A percentile compares a stretch with the other conserved stretches of the same genome.
These are phyloP conservation scores for Meloidogyne exigua DNA, from an alignment of 1,140 invertebrate genomes.

Conservation along the genomic window DNA sequence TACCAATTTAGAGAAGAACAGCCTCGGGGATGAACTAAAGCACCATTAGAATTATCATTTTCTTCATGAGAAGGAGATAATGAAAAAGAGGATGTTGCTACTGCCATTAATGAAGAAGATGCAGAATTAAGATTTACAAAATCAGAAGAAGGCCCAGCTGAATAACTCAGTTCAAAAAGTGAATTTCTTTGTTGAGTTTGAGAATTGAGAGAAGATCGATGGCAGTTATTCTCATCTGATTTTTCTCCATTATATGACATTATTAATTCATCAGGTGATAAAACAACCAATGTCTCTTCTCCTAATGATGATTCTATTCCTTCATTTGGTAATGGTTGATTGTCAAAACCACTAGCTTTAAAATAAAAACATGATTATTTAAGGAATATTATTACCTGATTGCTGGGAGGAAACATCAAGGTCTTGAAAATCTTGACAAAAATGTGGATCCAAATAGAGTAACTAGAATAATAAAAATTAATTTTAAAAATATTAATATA, in stretches of 20 bases:
- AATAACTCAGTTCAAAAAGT: not conserved
- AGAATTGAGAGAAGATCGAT: not conserved
- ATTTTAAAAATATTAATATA: constrained; percentile 5
- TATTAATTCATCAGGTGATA: not conserved
- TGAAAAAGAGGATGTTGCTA: not conserved
- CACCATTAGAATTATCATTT: not conserved
- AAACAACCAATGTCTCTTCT: not conserved
- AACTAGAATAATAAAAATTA: constrained; percentile 37
- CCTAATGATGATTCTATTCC: not conserved
- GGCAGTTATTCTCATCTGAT: not conserved
- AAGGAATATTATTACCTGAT: constrained; percentile 2
- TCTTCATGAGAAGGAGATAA: not conserved
- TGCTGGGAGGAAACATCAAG: constrained; percentile 23
- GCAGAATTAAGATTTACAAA: not conserved
- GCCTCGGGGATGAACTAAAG: not conserved
- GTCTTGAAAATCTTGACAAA: constrained; percentile 50
- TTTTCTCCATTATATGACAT: not conserved
- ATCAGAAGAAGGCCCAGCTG: not conserved
- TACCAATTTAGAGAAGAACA: not conserved
- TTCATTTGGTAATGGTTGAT: not conserved
- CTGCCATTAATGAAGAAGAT: not conserved
- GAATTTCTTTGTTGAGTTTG: not conserved
- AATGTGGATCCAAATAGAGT: constrained; percentile 59
- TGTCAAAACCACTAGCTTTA: not conserved
- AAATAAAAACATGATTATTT: not conserved